phyloP scores from a whole-genome alignment of 2,888 invertebrate species.

The Coelopa pilipes region DNA sequence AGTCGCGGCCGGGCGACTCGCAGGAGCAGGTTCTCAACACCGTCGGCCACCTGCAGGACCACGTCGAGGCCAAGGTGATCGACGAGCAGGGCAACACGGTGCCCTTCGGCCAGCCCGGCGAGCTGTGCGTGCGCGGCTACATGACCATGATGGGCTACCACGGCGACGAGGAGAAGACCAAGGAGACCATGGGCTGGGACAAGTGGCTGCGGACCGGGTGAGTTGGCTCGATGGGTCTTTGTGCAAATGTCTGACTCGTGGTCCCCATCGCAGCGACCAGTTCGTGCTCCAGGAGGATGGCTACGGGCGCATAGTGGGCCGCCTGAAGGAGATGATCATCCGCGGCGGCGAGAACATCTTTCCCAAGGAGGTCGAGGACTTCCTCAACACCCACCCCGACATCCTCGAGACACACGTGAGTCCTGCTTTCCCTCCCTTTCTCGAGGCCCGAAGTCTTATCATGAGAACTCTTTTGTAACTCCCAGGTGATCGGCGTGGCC shows the following conservation, averaged over 20 bases:
- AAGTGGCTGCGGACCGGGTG: conserved; percentile 83
- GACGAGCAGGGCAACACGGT: conserved; percentile 73
- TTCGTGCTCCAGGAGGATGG: conserved; percentile 75
- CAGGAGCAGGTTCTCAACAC: conserved; percentile 66
- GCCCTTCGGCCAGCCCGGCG: conserved; percentile 76
- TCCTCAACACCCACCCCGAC: conserved; percentile 75
- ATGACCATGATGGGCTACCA: conserved; percentile 80
- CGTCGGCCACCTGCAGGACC: conserved; percentile 71
- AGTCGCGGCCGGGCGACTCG: conserved; percentile 68
- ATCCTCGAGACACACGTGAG: conserved; percentile 76
- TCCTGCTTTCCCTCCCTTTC: conserved; percentile 15
- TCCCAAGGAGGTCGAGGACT: conserved; percentile 82
- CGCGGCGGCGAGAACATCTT: conserved; percentile 86
- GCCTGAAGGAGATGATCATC: conserved; percentile 81
- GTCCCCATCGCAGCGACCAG: conserved; percentile 66
- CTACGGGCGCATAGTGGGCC: conserved; percentile 76
- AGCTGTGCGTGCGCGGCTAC: conserved; percentile 79
- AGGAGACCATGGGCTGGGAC: conserved; percentile 72
- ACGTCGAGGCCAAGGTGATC: conserved; percentile 72
- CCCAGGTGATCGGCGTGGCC: conserved; percentile 75
- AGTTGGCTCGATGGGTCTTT: conserved; percentile 19
- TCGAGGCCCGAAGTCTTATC: too few relatives aligned
- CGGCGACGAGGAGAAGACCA: conserved; percentile 77
- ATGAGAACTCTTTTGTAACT: background rate
- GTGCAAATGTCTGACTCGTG: background rate